Conservation (phyloP, 2,888 invertebrate species). For the Chouioia cunea region DNA sequence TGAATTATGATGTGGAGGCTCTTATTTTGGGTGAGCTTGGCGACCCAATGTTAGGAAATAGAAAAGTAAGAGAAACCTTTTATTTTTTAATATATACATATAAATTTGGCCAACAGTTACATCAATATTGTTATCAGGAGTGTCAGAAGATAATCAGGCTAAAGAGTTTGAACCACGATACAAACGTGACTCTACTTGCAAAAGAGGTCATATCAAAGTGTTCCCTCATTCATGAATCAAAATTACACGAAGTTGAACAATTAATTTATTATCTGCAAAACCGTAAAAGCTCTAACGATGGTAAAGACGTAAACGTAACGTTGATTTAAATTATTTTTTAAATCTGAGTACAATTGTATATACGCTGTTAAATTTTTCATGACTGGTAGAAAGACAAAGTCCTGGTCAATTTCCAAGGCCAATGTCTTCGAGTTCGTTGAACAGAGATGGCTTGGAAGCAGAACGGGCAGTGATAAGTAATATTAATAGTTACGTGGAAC, state of each 20-base stretch:
- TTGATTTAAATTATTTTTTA: too few species aligned
- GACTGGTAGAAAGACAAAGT: slow-evolving; percentile 26
- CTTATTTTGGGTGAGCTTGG: slow-evolving; percentile 85
- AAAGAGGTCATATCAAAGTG: slow-evolving; percentile 89
- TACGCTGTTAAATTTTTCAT: too few species aligned
- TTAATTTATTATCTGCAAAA: slow-evolving; percentile 88
- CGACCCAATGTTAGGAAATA: slow-evolving; percentile 85
- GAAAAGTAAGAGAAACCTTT: slow-evolving; percentile 72
- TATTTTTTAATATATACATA: slow-evolving; percentile 15
- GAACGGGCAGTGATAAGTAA: slow-evolving; percentile 84
- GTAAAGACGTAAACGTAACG: slow-evolving; percentile 32
- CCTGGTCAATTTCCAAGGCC: slow-evolving; percentile 59
- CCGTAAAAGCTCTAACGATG: slow-evolving; percentile 71
- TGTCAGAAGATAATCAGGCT: slow-evolving; percentile 87
- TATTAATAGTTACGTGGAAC: slow-evolving; percentile 94
- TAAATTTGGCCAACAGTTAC: slow-evolving; percentile 9
- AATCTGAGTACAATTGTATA: too few species aligned
- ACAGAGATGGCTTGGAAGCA: slow-evolving; percentile 57
- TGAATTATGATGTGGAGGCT: slow-evolving; percentile 89
- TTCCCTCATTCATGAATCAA: slow-evolving; percentile 85
- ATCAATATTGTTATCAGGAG: slow-evolving; percentile 68
- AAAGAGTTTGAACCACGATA: slow-evolving; percentile 82
- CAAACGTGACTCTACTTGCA: slow-evolving; percentile 84
- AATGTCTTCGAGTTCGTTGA: slow-evolving; percentile 60
- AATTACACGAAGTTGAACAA: slow-evolving; percentile 87